Base-by-base conservation (phyloP, 2,888 invertebrate genomes). In the Hirtodrosophila confusa region DNA sequence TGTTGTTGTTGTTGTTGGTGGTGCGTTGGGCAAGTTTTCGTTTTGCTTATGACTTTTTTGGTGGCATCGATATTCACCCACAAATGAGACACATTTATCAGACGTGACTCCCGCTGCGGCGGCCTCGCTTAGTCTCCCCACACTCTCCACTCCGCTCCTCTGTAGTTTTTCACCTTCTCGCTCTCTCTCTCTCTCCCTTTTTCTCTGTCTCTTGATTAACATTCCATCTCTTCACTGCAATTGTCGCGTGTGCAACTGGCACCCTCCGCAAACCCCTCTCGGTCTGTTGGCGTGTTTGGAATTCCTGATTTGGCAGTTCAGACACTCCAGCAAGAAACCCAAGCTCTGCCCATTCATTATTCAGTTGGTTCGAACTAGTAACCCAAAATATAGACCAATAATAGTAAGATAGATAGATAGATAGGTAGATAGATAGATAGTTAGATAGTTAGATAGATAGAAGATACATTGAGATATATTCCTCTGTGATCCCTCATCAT, bases 1-100 rank as follows among this genome's bases (percentile, higher is more conserved):
- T 12, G 37, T 44, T 44, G 43, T 29, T 43, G 24, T 50, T 50
- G 29, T 9, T 31, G 23, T 51, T 31, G 35, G 55, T 40, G 36
- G 36, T 45, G 44, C 12, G 45, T 77, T 88, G 69, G 58, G 86
- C 74, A 84, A 88, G 69, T 82, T 78, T 74, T 73, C 76, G 83
- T 72, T 82, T 72, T 47, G 31, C 39, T 58, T 44, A 31, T 56
- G 27, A n/a, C 35, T 35, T 31, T 49, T 69, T 58, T 41, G 50
- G 67, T 55, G 49, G 40, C 47, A 55, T 60, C 80, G 58, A 57
- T 63, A 53, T 60, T 67, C 54, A 45, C 48, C 50, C 57, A 36
- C 60, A 64, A 69, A 68, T 68, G 64, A 78, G 68, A 45, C 76
- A 24, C 58, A 56, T 56, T 75, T 54, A 56, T 50, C 40, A 41